Conservation (phyloP, 2,797 vertebrate species). For the Propithecus perrieri region DNA sequence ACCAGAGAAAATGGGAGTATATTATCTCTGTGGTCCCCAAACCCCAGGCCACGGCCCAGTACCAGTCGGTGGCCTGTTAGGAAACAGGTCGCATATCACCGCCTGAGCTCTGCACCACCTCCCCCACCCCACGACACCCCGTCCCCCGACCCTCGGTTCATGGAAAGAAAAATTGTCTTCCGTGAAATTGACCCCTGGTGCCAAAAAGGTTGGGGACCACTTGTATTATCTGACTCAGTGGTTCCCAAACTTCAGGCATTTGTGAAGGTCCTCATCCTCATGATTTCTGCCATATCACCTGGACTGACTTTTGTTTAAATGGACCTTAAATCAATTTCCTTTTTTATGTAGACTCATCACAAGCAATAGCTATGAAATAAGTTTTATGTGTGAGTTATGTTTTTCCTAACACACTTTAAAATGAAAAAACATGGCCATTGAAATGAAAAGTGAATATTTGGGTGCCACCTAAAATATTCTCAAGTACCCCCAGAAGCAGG, state of each 20-base stretch:
- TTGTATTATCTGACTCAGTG: background rate
- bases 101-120: no score
- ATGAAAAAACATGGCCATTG: background rate
- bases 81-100: no score
- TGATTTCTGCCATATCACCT: background rate
- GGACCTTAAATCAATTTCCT: background rate
- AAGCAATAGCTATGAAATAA: background rate
- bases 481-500: background rate
- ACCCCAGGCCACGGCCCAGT: background rate
- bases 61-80: no score
- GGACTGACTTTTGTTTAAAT: background rate
- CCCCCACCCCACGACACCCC: no score
- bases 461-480: background rate
- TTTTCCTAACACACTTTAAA: constrained; percentile 7
- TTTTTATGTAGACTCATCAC: background rate
- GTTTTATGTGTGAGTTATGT: background rate
- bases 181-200: no score
- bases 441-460: background rate
- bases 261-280: background rate
- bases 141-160: no score
- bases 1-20: background rate
- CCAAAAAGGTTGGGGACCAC: no score
- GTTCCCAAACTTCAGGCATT: background rate
- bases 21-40: background rate
- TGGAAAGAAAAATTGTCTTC: no score